Percentiles rank a stretch among this genome's conserved stretches.
phyloP scores from a whole-genome alignment of 2,888 invertebrate genomes.

The Acanthosepion pharaonis region DNA sequence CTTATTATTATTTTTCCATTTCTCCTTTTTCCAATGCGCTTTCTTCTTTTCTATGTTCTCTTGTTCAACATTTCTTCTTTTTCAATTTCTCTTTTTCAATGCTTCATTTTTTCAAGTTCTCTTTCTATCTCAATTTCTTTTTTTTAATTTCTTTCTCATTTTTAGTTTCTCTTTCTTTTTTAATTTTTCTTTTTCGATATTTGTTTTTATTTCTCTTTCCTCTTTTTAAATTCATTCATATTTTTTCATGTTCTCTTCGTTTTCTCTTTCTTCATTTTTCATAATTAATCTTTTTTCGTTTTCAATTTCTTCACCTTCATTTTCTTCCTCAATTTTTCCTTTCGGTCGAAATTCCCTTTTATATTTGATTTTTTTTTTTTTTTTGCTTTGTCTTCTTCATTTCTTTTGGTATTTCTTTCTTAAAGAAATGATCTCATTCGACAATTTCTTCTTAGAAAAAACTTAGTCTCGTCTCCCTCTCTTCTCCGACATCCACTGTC shows the following conservation, averaged over 20 bases:
- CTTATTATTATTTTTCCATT: too few species aligned
- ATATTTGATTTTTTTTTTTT: background rate
- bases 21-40: too few species aligned
- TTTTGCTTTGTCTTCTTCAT: background rate
- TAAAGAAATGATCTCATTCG: too few species aligned
- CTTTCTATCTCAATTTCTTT: too few species aligned
- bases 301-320: background rate
- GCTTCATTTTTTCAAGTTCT: too few species aligned
- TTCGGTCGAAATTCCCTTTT: background rate
- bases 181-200: background rate
- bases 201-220: background rate
- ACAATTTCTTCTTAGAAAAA: background rate
- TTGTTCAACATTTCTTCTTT: too few species aligned
- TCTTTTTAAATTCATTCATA: too few species aligned
- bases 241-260: too few species aligned
- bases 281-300: background rate
- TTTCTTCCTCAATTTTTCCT: background rate
- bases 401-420: background rate
- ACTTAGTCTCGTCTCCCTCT: background rate
- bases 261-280: background rate
- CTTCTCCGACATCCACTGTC: background rate
- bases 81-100: too few species aligned
- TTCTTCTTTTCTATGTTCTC: too few species aligned
- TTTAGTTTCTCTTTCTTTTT: too few species aligned
- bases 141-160: too few species aligned